Percentiles rank a stretch among this genome's conserved stretches.
phyloP scores from a whole-genome alignment of 2,888 invertebrate genomes.

The Nomada goodeniana region DNA sequence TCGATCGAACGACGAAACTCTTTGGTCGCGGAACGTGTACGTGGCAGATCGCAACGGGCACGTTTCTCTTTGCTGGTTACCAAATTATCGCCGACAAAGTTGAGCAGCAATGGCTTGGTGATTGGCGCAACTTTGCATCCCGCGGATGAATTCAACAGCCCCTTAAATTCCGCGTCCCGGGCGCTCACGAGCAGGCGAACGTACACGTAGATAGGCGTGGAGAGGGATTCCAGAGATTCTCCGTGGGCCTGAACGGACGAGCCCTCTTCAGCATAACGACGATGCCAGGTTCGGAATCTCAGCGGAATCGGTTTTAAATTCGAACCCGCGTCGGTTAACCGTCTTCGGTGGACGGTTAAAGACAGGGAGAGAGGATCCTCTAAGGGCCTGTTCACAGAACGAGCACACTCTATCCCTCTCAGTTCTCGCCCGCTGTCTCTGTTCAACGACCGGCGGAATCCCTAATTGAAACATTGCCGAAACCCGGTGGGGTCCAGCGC shows the following conservation, averaged over 20 bases:
- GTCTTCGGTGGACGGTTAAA: slow-evolving; percentile 63
- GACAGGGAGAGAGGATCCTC: slow-evolving; percentile 34
- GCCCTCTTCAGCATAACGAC: slow-evolving; percentile 47
- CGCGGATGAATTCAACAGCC: not conserved
- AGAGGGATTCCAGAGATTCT: slow-evolving; percentile 43
- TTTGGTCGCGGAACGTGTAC: too few species aligned
- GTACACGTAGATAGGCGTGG: not conserved
- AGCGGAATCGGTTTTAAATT: slow-evolving; percentile 64
- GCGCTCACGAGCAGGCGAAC: not conserved
- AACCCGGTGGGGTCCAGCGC: slow-evolving; percentile 71
- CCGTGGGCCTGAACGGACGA: slow-evolving; percentile 32
- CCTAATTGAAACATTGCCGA: slow-evolving; percentile 76
- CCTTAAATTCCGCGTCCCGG: not conserved
- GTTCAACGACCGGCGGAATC: slow-evolving; percentile 48
- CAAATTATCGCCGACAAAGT: too few species aligned
- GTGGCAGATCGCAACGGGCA: too few species aligned
- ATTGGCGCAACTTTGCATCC: not conserved
- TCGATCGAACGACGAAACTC: too few species aligned
- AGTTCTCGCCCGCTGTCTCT: slow-evolving; percentile 23
- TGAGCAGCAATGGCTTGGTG: not conserved
- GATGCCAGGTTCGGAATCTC: slow-evolving; percentile 48
- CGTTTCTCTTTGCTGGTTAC: too few species aligned
- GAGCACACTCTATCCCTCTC: not conserved
- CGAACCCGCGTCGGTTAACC: slow-evolving; percentile 57
- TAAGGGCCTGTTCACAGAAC: slow-evolving; percentile 65